phyloP scores from a whole-genome alignment of 2,888 invertebrate species.

The Ferrisia virgata region DNA sequence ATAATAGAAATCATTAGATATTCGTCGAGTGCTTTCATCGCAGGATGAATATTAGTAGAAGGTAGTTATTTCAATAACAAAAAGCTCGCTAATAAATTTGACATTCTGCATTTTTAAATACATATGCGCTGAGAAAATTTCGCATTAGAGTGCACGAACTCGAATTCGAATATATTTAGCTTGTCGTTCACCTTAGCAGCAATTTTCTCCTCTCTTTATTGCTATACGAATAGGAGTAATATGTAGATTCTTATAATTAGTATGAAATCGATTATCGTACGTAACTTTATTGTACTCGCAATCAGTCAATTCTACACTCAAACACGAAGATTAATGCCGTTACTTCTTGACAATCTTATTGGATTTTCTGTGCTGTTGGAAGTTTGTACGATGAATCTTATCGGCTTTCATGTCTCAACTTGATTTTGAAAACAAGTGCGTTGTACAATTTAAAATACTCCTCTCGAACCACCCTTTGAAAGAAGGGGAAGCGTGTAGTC shows the following conservation, averaged over 20 bases:
- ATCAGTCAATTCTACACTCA: no score
- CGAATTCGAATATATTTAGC: not conserved
- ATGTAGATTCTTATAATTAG: no score
- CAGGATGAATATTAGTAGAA: not conserved
- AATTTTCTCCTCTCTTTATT: not conserved
- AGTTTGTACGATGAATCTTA: no score
- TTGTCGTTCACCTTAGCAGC: not conserved
- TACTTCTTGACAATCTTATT: no score
- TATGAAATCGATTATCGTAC: not conserved
- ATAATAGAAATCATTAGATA: not conserved
- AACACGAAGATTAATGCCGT: no score
- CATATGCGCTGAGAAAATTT: not conserved
- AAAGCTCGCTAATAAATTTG: constrained; percentile 21
- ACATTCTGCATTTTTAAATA: not conserved
- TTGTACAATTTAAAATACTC: not conserved
- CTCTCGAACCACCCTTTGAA: no score
- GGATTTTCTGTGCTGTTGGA: no score
- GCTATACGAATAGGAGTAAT: no score
- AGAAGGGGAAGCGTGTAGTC: no score
- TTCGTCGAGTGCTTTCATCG: not conserved
- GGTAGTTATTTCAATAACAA: constrained; percentile 30
- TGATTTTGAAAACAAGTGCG: no score
- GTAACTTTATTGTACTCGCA: no score
- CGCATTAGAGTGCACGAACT: not conserved
- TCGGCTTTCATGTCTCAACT: no score